Percentiles rank a stretch among this genome's conserved stretches.
phyloP scores from a whole-genome alignment of 2,888 invertebrate species.

The Incurvaria masculella region DNA sequence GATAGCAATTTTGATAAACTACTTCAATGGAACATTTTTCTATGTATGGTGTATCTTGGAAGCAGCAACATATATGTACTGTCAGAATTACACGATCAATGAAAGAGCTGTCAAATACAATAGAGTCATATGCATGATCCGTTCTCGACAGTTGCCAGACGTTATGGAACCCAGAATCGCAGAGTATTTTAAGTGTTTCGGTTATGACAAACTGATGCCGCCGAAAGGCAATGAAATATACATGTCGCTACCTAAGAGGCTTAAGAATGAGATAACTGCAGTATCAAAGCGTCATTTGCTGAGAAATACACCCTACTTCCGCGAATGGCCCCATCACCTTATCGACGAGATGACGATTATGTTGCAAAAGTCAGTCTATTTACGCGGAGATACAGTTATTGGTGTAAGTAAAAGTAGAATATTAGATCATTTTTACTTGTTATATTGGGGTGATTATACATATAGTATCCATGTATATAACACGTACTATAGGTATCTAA shows the following conservation, averaged over 20 bases:
- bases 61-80: slow-evolving; percentile 18
- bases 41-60: slow-evolving; percentile 22
- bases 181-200: slow-evolving; percentile 18
- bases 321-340: slow-evolving; percentile 21
- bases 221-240: slow-evolving; percentile 18
- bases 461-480: too few species aligned
- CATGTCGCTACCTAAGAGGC: slow-evolving; percentile 15
- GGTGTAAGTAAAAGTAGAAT: slow-evolving; percentile 24
- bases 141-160: slow-evolving; percentile 19
- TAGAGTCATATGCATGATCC: slow-evolving; percentile 14
- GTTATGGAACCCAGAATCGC: slow-evolving; percentile 16
- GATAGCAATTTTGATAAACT: slow-evolving; percentile 18
- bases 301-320: slow-evolving; percentile 20
- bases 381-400: slow-evolving; percentile 19
- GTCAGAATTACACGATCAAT: slow-evolving; percentile 16
- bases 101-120: slow-evolving; percentile 8
- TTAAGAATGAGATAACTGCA: slow-evolving; percentile 20
- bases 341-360: slow-evolving; percentile 17
- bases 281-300: slow-evolving; percentile 15
- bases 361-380: slow-evolving; percentile 20
- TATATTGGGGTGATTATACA: too few species aligned
- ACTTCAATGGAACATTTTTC: slow-evolving; percentile 20
- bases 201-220: slow-evolving; percentile 13
- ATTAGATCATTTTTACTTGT: too few species aligned
- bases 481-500: too few species aligned